Base-by-base conservation (phyloP, 2,888 invertebrate genomes). In the Periphyllus acericola region DNA sequence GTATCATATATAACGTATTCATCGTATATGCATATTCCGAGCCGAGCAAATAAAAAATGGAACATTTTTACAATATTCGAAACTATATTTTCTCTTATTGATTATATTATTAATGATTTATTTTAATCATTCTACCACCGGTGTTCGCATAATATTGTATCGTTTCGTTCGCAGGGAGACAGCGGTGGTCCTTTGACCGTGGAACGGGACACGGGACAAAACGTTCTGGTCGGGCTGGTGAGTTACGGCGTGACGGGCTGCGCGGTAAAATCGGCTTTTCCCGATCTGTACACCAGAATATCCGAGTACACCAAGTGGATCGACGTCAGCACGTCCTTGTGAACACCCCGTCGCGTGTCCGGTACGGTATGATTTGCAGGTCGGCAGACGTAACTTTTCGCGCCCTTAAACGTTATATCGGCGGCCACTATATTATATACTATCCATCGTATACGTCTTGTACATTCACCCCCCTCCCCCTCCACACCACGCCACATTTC, bases 201-300 rank as follows among this genome's bases (percentile, higher is more conserved):
- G 1, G 90, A 91, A 87, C 89, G 90, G 32, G 90, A 90, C 34
- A 86, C 90, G n/a, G 91, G 91, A 25, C 90, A 90, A 34, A 90
- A 90, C 76, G 90, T 90, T 21, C 89, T 92, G n/a, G 90, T 91
- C 8, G 92, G 92, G 52, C 90, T 92, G 25, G 92, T 92, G 52
- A 92, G 91, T 89, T 92, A 92, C 89, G 92, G 92, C 60, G 91
- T 92, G 74, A 92, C 92, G 8, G 92, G 92, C 8, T 91, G 91
- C 89, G 91, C 91, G 11, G 90, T 91, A n/a, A 90, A 91, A 66
- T 91, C 91, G 6, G 90, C 90, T 25, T 91, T 91, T 90, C 92
- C 92, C 8, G 92, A 92, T 88, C 91, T 92, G 5, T 92, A 92
- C 89, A 92, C 92, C 3, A 89, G 91, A 80, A 91, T 92, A 9